phyloP scores from a whole-genome alignment of 2,113 vertebrate genomes.

The Petroica traversi region DNA sequence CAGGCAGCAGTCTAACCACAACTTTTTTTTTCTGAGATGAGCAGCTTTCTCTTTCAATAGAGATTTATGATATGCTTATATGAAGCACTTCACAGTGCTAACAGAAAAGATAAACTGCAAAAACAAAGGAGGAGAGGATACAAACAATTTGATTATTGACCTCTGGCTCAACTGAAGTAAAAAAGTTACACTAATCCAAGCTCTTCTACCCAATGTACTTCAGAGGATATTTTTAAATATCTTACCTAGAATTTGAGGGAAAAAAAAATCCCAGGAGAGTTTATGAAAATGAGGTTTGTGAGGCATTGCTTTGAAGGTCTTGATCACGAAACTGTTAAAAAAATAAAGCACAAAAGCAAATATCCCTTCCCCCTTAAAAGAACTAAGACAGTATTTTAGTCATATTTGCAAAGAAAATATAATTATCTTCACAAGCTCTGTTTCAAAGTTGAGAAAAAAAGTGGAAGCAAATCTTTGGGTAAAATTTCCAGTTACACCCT shows the following conservation, averaged over 20 bases:
- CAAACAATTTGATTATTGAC: background rate
- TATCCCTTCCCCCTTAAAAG: accelerated
- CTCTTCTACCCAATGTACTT: background rate
- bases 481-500: background rate
- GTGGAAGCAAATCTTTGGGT: background rate
- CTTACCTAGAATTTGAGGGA: background rate
- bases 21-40: background rate
- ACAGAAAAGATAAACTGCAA: background rate
- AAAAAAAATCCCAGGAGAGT: background rate
- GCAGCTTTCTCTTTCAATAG: background rate
- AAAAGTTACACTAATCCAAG: background rate
- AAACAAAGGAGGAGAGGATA: background rate
- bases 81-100: background rate
- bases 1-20: background rate
- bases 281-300: background rate
- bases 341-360: background rate
- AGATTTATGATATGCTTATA: background rate
- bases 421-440: background rate
- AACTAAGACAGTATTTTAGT: background rate
- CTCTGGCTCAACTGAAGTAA: background rate
- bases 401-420: background rate
- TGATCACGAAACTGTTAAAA: background rate
- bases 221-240: background rate
- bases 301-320: background rate
- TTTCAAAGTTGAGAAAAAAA: background rate